phyloP scores from a whole-genome alignment of 2,113 vertebrate genomes.

The Halcyon senegalensis region DNA sequence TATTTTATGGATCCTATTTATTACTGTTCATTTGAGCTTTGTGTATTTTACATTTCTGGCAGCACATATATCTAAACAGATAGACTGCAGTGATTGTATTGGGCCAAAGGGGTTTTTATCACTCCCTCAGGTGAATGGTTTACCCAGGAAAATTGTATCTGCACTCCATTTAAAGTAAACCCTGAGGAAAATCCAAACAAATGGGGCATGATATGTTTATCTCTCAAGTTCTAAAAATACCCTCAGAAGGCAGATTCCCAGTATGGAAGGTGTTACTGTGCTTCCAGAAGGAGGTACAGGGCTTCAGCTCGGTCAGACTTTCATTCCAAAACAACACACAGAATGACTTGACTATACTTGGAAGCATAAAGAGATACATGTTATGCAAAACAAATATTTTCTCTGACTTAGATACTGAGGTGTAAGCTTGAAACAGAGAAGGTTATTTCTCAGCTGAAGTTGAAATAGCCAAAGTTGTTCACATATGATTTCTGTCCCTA shows the following conservation, averaged over 20 bases:
- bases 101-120: slow-evolving; percentile 49
- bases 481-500: not conserved
- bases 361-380: not conserved
- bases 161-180: slow-evolving; percentile 53
- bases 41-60: slow-evolving; percentile 65
- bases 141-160: slow-evolving; percentile 53
- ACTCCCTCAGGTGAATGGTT: slow-evolving; percentile 39
- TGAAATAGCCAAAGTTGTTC: not conserved
- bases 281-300: not conserved
- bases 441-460: not conserved
- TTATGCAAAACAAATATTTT: not conserved
- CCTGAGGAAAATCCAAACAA: slow-evolving; percentile 51
- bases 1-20: slow-evolving; percentile 70
- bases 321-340: not conserved
- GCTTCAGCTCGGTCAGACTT: not conserved
- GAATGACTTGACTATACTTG: not conserved
- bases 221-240: not conserved
- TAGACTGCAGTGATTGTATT: not conserved
- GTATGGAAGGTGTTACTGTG: not conserved
- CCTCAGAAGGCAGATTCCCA: not conserved
- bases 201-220: slow-evolving; percentile 24
- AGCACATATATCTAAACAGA: slow-evolving; percentile 53
- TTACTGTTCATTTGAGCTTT: slow-evolving; percentile 64
- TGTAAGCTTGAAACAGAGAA: not conserved
- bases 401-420: not conserved